These are phyloP conservation scores for Parascotia fuliginaria DNA, from an alignment of 2,888 invertebrate genomes.

Conservation along the genomic window DNA sequence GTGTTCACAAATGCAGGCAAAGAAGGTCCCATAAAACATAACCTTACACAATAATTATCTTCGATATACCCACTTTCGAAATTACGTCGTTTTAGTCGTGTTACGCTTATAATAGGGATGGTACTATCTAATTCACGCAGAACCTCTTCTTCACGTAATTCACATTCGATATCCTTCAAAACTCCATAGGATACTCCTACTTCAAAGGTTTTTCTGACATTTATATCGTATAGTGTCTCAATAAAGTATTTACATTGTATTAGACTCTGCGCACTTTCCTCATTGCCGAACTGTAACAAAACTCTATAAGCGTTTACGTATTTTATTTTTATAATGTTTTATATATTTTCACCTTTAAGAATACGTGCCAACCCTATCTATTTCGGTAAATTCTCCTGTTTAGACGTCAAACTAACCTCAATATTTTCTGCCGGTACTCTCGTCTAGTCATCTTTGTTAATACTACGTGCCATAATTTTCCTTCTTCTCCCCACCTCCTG, in stretches of 20 bases:
- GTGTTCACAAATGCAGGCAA: neutral
- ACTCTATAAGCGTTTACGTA: neutral
- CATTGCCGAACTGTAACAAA: neutral
- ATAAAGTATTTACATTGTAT: neutral
- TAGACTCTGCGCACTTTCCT: neutral
- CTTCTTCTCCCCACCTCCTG: too few relatives aligned
- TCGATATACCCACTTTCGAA: neutral
- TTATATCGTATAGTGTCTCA: neutral
- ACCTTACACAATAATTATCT: constrained; percentile 6
- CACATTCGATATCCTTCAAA: neutral
- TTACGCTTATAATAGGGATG: neutral
- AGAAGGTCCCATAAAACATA: constrained; percentile 7
- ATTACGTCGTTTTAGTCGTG: constrained; percentile 1
- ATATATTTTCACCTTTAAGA: too few relatives aligned
- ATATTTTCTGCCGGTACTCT: too few relatives aligned
- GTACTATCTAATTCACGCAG: neutral
- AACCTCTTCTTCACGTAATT: neutral
- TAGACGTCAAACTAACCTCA: too few relatives aligned
- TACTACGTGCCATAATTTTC: too few relatives aligned
- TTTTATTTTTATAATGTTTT: neutral
- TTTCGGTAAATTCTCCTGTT: too few relatives aligned
- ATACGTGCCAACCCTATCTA: too few relatives aligned
- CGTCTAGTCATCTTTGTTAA: too few relatives aligned
- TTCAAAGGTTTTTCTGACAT: neutral
- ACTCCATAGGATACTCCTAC: constrained; percentile 3